phyloP scores from a whole-genome alignment of 2,797 vertebrate genomes.

The Oreonectes daqikongensis region DNA sequence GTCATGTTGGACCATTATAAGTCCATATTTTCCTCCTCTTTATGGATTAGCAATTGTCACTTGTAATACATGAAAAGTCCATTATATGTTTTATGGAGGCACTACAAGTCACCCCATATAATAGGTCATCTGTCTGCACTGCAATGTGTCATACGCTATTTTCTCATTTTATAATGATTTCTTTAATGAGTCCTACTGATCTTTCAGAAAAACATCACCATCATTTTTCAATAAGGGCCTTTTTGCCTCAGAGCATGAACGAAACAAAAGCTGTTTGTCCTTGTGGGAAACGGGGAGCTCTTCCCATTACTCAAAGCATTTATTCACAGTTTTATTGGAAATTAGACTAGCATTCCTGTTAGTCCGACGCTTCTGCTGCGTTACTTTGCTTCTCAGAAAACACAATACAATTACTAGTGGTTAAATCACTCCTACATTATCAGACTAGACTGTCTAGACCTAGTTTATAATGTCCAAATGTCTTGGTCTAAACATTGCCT shows the following conservation, averaged over 20 bases:
- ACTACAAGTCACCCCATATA: constrained; percentile 74
- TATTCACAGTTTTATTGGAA: constrained; percentile 54
- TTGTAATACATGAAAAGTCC: constrained; percentile 56
- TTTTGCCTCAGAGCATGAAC: constrained; percentile 70
- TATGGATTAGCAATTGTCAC: constrained; percentile 62
- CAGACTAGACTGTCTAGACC: not conserved
- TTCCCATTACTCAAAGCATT: constrained; percentile 55
- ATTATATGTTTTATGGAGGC: constrained; percentile 77
- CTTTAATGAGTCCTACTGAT: constrained; percentile 79
- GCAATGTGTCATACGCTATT: constrained; percentile 77
- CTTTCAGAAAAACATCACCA: constrained; percentile 78
- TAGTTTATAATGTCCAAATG: not conserved
- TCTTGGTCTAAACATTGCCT: not conserved
- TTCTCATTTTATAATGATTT: constrained; percentile 75
- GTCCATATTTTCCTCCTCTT: constrained; percentile 75
- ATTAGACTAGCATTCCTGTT: constrained; percentile 34
- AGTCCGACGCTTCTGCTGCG: constrained; percentile 2
- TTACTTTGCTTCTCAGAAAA: constrained; percentile 22
- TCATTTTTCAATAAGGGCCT: constrained; percentile 78
- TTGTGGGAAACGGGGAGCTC: constrained; percentile 65
- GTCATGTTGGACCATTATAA: constrained; percentile 61
- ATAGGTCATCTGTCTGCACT: constrained; percentile 80
- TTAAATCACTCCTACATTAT: constrained; percentile 10
- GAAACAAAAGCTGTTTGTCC: constrained; percentile 81
- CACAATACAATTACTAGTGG: not conserved